Base-by-base conservation (phyloP, 2,888 invertebrate species). In the Cerastoderma edule region DNA sequence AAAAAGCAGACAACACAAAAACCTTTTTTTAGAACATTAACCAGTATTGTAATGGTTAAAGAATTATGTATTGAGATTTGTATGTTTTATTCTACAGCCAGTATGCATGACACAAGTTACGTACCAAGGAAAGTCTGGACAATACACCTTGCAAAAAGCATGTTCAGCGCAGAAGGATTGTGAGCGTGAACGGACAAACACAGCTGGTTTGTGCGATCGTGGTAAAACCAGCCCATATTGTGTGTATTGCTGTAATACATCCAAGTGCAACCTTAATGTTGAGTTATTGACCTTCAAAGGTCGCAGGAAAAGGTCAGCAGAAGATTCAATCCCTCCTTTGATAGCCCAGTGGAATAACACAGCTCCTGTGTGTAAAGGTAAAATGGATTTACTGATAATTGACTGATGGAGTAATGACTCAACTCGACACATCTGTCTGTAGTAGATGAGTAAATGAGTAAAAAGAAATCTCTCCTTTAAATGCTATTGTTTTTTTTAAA, bases 191-290 rank as follows among this genome's bases (percentile, higher is more conserved):
- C 48, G 33, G 8, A 66, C 54, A 16, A 22, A 30, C n/a, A 27
- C 39, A n/a, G 39, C 24, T 13, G 56, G 50, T 22, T 6, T 48
- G 10, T 80, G 80, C 71, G 27, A 33, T n/a, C 2, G 56, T n/a
- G 30, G 35, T 16, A 19, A n/a, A 16, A 4, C 10, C 13, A 44
- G 16, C 16, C 73, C 82, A 0, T 28, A 39, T 4, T 82, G 82
- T 50, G 65, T 63, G 10, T 78, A 76, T 54, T 82, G 82, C 57
- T 82, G 82, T 67, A 44, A 68, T 22, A 76, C 68, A 0, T 27
- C 50, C 0, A 56, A 57, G 6, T 82, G 82, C 48, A 82, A 82
- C 53, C 32, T 63, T 22, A 64, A 82, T n/a, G 70, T 76, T 8
- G 56, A 60, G 27, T 10, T 72, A 0, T 71, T 81, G 4, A 33